Conservation (phyloP, 1,140 invertebrate species). For the Drosophila ambigua region DNA sequence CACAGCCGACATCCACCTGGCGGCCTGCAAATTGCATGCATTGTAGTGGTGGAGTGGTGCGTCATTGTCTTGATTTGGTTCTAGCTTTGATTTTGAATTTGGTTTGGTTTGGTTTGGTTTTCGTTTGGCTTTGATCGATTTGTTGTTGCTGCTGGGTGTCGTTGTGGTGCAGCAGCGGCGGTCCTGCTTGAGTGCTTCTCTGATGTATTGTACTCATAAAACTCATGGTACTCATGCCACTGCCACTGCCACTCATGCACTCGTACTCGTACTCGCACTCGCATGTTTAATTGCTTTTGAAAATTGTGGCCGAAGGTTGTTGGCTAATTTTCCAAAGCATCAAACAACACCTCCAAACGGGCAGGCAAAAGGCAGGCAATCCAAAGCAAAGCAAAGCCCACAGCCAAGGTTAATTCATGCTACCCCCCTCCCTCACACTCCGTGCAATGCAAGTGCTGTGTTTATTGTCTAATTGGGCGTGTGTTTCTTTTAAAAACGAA, state of each 20-base stretch:
- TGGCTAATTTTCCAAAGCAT: constrained; percentile 62
- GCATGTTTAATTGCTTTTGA: constrained; percentile 67
- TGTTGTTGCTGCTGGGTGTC: constrained; percentile 5
- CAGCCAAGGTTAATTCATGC: constrained; percentile 37
- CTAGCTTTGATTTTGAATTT: constrained; percentile 2
- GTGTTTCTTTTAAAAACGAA: constrained; percentile 42
- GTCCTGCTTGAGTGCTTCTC: constrained; percentile 72
- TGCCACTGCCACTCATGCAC: constrained; percentile 4
- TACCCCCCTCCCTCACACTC: no score
- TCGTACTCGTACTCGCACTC: constrained; percentile 15
- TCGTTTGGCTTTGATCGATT: constrained; percentile 1
- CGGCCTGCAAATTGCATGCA: constrained; percentile 28
- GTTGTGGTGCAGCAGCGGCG: constrained; percentile 36
- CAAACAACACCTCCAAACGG: constrained; percentile 43
- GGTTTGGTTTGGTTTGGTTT: constrained; percentile 1
- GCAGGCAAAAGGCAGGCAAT: constrained; percentile 44
- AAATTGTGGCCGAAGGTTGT: constrained; percentile 63
- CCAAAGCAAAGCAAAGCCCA: constrained; percentile 26
- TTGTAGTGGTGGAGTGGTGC: constrained; percentile 1
- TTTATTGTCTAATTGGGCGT: constrained; percentile 62
- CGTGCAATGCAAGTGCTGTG: neutral
- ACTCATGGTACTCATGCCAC: no score
- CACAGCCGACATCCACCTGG: constrained; percentile 24
- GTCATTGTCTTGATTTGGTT: constrained; percentile 28
- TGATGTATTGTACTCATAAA: constrained; percentile 12